Evolutionary conservation across 2,888 invertebrate species (phyloP).

Genomic region (Leuctra nigra): DNA sequence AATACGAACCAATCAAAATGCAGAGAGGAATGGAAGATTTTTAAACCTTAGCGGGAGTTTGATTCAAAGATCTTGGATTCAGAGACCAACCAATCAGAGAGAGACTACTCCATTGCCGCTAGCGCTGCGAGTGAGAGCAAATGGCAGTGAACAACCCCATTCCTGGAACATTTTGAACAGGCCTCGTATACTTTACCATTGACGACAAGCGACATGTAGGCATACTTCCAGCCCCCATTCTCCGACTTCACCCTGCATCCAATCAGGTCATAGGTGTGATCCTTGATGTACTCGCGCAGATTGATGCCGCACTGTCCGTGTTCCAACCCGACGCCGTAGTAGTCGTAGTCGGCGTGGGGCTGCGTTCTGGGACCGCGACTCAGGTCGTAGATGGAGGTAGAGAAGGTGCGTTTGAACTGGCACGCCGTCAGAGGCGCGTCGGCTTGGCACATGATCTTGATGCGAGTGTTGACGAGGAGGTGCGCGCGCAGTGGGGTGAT

Average conservation of each 20-base stretch:
- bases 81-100: too few relatives aligned
- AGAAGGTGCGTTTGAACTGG: not conserved
- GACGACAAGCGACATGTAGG: conserved; percentile 4
- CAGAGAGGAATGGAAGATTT: too few relatives aligned
- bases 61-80: too few relatives aligned
- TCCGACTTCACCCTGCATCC: not conserved
- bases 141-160: too few relatives aligned
- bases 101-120: too few relatives aligned
- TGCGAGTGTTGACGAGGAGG: not conserved
- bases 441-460: not conserved
- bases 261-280: not conserved
- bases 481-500: not conserved
- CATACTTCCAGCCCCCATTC: not conserved
- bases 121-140: too few relatives aligned
- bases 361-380: not conserved
- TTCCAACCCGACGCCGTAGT: not conserved
- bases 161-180: not conserved
- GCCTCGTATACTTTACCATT: not conserved
- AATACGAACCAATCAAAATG: too few relatives aligned
- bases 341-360: not conserved
- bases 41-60: too few relatives aligned
- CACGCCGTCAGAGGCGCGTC: not conserved
- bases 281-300: not conserved
- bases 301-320: not conserved
- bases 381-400: not conserved